Evolutionary conservation across 2,888 invertebrate genomes (phyloP), one percentile per base, ranked within the genome.

Genomic region (Eumerus sabulonum): DNA sequence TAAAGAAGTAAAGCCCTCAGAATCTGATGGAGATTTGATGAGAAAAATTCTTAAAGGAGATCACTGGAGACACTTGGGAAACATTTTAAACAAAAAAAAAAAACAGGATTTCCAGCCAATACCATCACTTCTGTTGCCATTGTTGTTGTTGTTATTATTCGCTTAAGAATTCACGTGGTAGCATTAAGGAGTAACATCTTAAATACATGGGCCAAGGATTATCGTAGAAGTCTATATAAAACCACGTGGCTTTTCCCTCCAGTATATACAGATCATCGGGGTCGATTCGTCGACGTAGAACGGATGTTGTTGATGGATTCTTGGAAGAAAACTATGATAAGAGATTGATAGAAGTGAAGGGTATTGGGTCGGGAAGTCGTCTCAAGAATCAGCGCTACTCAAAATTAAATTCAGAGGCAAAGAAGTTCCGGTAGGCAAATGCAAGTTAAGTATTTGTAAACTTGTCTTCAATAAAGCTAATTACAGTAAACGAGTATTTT

Each of bases 191-290:
- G 63, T 16, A 27, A 42, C 44, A 18, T 67, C 51, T 59, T 57
- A 59, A 59, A 35, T 51, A 68, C 53, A 47, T 47, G 51, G 60
- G 60, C 60, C 53, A 54, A 60, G 60, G 60, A 70, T 70, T 54
- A 70, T 70, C 70, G 12, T 48, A 12, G 27, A 54, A 70, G 62
- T 70, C 35, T 70, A 54, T 40, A 70, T 54, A 62, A 48, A 27
- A 47, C 35, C 60, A 62, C 54, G 47, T 62, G 60, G 53, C 62
- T 9, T 44, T n/a, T 35, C 16, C 67, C 27, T 27, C 7, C 27
- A 27, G 27, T 27, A 27, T 4, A 27, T 27, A 27, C 27, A 27
- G 27, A 27, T 57, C 67, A 18, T 27, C 12, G 35, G 18, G 18
- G 17, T 53, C 27, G 27, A 27, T 27, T 27, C 27, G 27, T 27